Evolutionary conservation across 2,888 invertebrate genomes (phyloP), one percentile per base, ranked within the genome.

Genomic region (Chalcosyrphus nemorum): DNA sequence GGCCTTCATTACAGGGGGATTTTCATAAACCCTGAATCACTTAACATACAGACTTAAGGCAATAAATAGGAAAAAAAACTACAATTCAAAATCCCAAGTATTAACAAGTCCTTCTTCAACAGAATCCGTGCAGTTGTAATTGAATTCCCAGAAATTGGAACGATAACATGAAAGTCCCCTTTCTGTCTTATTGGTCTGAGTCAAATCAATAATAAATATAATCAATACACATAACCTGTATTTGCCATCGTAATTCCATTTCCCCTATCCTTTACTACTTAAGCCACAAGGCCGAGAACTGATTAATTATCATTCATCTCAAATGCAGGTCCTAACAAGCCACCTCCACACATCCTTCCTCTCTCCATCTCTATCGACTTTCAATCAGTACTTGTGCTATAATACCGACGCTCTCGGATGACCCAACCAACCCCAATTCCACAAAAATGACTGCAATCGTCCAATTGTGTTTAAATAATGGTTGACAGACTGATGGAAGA

Each of bases 241-340:
- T 43, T 45, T 45, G 15, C 9, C n/a, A 11, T 45, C 17, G 9
- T 13, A 21, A 24, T 38, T 56, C 32, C 35, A 65, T 38, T 70
- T 52, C 35, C 19, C 9, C 2, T 6, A 17, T 29, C 19, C 41
- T 43, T 47, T 29, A 6, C 50, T 59, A 57, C 72, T 56, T 56
- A 29, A 32, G 13, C 35, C 68, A 50, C 75, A 57, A 41, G 24
- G 21, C 63, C 9, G 21, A 41, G 15, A 38, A 78, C 50, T 78
- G 56, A 71, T 47, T 54, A 77, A 61, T 45, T 70, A 61, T 61
- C 41, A 71, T 71, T 50, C 71, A 65, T 63, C 63, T 78, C 77
- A 71, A 71, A 78, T 78, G 63, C 77, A 78, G 77, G 56, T 27
- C 21, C 56, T 56, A 56, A 63, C n/a, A n/a, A n/a, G 9, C 63